These are phyloP conservation scores for Drosophila koepferae DNA, from an alignment of 2,888 invertebrate species.

Conservation along the genomic window DNA sequence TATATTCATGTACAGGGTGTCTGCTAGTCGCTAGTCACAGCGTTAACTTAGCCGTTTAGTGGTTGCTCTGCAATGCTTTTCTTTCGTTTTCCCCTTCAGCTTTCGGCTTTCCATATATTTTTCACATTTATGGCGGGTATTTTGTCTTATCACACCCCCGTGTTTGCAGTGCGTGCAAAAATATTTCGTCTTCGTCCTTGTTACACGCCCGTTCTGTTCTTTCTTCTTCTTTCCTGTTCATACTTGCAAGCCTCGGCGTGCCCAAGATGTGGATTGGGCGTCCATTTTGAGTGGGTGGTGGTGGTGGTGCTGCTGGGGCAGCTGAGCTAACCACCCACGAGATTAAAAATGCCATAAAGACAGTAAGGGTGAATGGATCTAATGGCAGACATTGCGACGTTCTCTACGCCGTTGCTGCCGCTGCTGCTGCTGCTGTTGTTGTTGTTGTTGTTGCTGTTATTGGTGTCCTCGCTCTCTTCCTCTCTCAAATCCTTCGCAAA, in stretches of 20 bases:
- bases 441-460: constrained; percentile 38
- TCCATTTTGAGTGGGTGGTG: constrained; percentile 10
- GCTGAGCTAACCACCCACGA: constrained; percentile 78
- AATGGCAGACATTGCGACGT: constrained; percentile 68
- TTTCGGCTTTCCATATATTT: constrained; percentile 82
- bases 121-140: constrained; percentile 83
- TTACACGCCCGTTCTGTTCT: background rate
- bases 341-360: constrained; percentile 85
- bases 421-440: constrained; percentile 27
- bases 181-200: constrained; percentile 44
- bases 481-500: constrained; percentile 20
- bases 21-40: background rate
- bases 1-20: background rate
- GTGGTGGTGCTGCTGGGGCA: constrained; percentile 29
- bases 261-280: constrained; percentile 23
- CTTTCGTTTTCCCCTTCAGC: constrained; percentile 68
- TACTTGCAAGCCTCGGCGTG: too few relatives aligned
- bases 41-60: background rate
- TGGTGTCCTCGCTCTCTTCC: constrained; percentile 41
- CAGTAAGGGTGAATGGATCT: constrained; percentile 83
- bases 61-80: constrained; percentile 32
- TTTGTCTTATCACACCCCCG: constrained; percentile 84
- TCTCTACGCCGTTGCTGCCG: constrained; percentile 25
- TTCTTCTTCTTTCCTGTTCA: constrained; percentile 27
- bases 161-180: constrained; percentile 79